These are phyloP conservation scores for Cyanoramphus novaezelandiae DNA, from an alignment of 2,113 vertebrate genomes.

Conservation along the genomic window DNA sequence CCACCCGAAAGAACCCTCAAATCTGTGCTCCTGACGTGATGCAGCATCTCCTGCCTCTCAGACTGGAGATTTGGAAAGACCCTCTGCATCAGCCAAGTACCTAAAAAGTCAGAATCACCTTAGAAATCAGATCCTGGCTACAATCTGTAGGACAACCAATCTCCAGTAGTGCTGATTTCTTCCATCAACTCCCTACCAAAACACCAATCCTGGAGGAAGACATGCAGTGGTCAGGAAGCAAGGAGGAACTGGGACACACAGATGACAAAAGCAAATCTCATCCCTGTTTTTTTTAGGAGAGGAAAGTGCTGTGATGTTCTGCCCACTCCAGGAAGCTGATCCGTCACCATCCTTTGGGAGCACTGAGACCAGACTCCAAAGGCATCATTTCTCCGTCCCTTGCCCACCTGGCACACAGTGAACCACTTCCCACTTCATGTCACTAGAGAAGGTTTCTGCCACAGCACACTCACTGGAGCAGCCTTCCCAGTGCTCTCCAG, in stretches of 20 bases:
- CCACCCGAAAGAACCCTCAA: not conserved
- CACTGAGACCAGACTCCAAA: not conserved
- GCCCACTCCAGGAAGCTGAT: not conserved
- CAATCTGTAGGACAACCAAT: not conserved
- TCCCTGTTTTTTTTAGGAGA: not conserved
- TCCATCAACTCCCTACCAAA: fast-evolving
- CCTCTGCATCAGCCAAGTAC: no score
- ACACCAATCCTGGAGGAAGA: not conserved
- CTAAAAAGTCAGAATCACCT: not conserved
- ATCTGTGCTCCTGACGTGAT: fast-evolving
- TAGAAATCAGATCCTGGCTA: not conserved
- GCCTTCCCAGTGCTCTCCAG: not conserved
- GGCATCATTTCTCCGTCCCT: not conserved
- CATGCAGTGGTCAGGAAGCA: not conserved
- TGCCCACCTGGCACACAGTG: fast-evolving
- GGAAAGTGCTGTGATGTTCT: not conserved
- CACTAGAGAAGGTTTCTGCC: not conserved
- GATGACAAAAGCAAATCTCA: not conserved
- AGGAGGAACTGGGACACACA: not conserved
- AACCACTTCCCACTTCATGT: not conserved
- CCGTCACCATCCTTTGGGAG: not conserved
- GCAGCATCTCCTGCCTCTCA: not conserved
- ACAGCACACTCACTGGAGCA: not conserved
- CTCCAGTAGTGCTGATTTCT: not conserved
- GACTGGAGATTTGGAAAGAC: fast-evolving